Evolutionary conservation across 2,888 invertebrate genomes (phyloP), one percentile per base, ranked within the genome.

Genomic region (Scelioninae gen. 1): DNA sequence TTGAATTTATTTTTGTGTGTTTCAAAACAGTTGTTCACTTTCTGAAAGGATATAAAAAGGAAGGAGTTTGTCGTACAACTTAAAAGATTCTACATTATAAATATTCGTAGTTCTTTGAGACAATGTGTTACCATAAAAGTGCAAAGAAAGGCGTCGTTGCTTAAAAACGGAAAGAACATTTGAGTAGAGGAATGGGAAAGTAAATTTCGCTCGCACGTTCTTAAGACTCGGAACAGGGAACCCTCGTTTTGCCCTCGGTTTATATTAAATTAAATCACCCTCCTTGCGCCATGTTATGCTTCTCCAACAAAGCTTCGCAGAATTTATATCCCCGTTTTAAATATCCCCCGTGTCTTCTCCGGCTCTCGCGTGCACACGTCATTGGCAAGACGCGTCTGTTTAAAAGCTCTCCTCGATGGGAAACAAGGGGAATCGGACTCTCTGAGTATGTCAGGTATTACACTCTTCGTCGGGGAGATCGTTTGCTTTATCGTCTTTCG

Each of bases 221-320:
- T 62, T 68, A 51, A 43, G 60, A 58, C 74, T 68, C 55, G 38
- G 72, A 51, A 38, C 49, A 32, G 43, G 38, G 5, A 45, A 60
- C 60, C 40, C 69, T 60, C 55, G 51, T 40, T 76, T 75, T 62
- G 69, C 74, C 74, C 80, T 79, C 72, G 79, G 63, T 72, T 63
- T 81, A 75, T 75, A 69, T 81, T 75, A 75, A 81, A 75, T 81
- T 81, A 81, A 81, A 75, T 60, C 81, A 69, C 69, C 81, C 69
- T 74, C 31, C 65, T 53, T 47, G 43, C 47, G 65, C 40, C 29
- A 10, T 13, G 68, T 66, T 65, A 53, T 45, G 55, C 40, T 23
- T 62, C 60, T 49, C 15, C 63, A 65, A 65, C 75, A 81, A 75
- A 81, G 75, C 69, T 58, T 43, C 32, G 69, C 63, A 56, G 40